Evolutionary conservation across 2,888 invertebrate species (phyloP).

Genomic region (Perithous albicinctus): DNA sequence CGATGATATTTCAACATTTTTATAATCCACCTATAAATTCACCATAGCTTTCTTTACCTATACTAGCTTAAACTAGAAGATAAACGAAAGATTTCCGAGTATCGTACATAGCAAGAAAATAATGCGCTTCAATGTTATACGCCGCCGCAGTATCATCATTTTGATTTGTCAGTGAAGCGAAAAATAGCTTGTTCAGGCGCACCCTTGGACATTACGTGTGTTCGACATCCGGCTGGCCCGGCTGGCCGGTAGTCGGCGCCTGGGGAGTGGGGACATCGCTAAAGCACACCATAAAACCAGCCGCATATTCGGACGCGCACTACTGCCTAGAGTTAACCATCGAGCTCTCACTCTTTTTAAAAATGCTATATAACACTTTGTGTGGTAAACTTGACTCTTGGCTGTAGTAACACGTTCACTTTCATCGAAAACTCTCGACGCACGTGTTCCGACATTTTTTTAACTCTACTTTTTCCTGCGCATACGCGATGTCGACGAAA

Average conservation of each 20-base stretch:
- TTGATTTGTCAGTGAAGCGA: conserved; percentile 84
- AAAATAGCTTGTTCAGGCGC: conserved; percentile 81
- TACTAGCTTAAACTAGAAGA: conserved; percentile 14
- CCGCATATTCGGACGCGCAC: conserved; percentile 58
- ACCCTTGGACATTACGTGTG: conserved; percentile 73
- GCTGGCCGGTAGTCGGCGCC: conserved; percentile 53
- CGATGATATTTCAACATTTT: too few species aligned
- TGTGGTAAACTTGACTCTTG: neutral
- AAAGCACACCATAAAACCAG: conserved; percentile 51
- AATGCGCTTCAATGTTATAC: conserved; percentile 60
- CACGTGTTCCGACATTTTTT: conserved; percentile 60
- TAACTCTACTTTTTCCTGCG: conserved; percentile 1
- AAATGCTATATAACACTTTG: neutral
- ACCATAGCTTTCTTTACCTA: too few species aligned
- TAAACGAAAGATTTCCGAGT: conserved; percentile 50
- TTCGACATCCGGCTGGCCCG: conserved; percentile 69
- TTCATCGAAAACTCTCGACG: conserved; percentile 6
- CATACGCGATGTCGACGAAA: neutral
- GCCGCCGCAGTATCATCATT: conserved; percentile 77
- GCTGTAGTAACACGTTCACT: neutral
- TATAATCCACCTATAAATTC: conserved; percentile 2
- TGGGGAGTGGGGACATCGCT: conserved; percentile 35
- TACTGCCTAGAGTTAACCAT: conserved; percentile 7
- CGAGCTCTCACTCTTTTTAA: neutral
- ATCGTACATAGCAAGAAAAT: neutral